These are phyloP conservation scores for Athene cunicularia DNA, from an alignment of 2,113 vertebrate genomes.

Conservation along the genomic window DNA sequence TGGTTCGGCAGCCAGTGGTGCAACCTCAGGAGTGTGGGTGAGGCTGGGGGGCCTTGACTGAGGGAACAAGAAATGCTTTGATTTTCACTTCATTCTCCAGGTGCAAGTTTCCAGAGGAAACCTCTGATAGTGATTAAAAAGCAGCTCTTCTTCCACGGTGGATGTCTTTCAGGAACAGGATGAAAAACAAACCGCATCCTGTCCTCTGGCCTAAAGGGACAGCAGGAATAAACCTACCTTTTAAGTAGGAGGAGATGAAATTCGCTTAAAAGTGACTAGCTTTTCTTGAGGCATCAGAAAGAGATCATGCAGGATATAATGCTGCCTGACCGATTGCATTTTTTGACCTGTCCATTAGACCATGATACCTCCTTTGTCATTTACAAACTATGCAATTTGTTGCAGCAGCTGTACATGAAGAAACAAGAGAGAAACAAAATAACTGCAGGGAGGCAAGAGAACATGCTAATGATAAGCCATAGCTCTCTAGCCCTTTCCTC, in stretches of 20 bases:
- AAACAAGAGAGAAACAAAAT: neutral
- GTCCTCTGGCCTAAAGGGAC: neutral
- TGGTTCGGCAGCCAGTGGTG: neutral
- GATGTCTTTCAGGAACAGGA: neutral
- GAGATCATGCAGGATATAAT: neutral
- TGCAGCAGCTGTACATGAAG: neutral
- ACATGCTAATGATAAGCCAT: neutral
- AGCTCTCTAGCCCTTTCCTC: neutral
- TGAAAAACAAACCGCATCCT: neutral
- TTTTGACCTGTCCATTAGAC: neutral
- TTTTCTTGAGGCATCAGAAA: neutral
- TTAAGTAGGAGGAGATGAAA: neutral
- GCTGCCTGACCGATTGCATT: rapidly evolving
- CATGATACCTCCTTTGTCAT: neutral
- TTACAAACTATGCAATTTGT: neutral
- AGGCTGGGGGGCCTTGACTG: neutral
- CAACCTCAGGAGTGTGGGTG: rapidly evolving
- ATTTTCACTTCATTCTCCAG: neutral
- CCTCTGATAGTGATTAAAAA: neutral
- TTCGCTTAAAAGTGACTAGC: neutral
- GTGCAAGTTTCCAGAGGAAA: neutral
- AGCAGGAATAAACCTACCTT: neutral
- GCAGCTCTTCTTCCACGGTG: neutral
- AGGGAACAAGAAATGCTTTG: neutral
- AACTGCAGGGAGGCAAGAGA: neutral